phyloP scores from a whole-genome alignment of 35 echinoderm and acorn worm species.

The Hemicentrotus pulcherrimus region DNA sequence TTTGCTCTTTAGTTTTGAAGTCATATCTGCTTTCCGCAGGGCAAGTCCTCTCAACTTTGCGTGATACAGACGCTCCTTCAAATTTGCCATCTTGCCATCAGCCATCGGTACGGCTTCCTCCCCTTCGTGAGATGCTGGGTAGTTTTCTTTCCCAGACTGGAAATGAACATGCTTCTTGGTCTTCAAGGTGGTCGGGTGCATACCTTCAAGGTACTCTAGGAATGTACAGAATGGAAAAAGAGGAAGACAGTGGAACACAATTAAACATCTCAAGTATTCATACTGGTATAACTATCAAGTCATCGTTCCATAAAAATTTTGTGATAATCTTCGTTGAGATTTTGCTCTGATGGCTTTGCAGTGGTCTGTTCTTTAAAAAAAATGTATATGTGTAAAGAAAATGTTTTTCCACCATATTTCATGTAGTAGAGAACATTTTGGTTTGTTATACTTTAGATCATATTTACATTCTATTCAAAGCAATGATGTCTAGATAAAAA shows the following conservation, averaged over 20 bases:
- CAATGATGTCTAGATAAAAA: no score
- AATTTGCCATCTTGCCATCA: conserved; percentile 42
- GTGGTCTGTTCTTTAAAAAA: no score
- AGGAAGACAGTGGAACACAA: background rate
- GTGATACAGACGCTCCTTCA: conserved; percentile 82
- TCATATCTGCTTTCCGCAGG: conserved; percentile 68
- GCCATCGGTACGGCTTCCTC: background rate
- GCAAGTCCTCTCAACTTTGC: conserved; percentile 83
- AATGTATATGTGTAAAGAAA: no score
- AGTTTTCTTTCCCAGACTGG: conserved; percentile 83
- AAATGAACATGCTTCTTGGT: conserved; percentile 66
- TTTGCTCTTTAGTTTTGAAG: conserved; percentile 85
- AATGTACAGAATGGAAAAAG: conserved; percentile 17
- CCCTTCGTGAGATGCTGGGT: background rate
- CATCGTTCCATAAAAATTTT: no score
- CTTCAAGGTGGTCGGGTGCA: conserved; percentile 62
- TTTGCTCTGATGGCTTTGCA: no score
- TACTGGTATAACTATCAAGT: background rate
- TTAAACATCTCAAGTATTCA: background rate
- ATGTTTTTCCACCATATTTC: no score
- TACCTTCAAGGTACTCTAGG: conserved; percentile 73
- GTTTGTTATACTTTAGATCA: no score
- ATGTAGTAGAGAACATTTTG: no score
- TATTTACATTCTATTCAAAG: no score
- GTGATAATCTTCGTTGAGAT: no score